A percentile compares a stretch with the other conserved stretches of the same genome.
phyloP scores from a whole-genome alignment of 2,888 invertebrate genomes.

The Boloria euphrosyne region DNA sequence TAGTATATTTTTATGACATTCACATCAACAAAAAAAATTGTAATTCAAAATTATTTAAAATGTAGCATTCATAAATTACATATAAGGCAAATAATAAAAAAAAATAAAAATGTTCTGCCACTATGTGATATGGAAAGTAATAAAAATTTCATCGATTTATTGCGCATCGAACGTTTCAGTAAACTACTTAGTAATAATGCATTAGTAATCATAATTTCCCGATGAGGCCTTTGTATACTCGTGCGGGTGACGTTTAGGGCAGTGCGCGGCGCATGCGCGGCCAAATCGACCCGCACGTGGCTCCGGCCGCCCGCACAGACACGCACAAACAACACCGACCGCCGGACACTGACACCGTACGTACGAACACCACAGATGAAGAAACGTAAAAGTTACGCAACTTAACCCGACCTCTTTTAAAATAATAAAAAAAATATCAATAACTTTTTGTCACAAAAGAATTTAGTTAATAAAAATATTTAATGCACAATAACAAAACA shows the following conservation, averaged over 20 bases:
- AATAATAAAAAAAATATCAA: neutral
- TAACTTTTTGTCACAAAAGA: neutral
- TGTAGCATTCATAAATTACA: too few relatives aligned
- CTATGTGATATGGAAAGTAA: neutral
- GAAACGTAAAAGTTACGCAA: slow-evolving; percentile 27
- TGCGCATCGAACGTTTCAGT: neutral
- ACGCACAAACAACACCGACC: slow-evolving; percentile 46
- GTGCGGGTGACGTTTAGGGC: slow-evolving; percentile 54
- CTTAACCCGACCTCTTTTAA: slow-evolving; percentile 4
- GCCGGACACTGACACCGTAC: slow-evolving; percentile 43
- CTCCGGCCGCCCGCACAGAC: slow-evolving; percentile 41
- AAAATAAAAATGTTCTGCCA: too few relatives aligned
- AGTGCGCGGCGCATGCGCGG: slow-evolving; percentile 61
- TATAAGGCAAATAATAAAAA: too few relatives aligned
- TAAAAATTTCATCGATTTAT: neutral
- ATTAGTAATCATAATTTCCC: slow-evolving; percentile 32
- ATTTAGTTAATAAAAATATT: slow-evolving; percentile 8
- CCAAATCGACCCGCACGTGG: slow-evolving; percentile 74
- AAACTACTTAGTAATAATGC: slow-evolving; percentile 13
- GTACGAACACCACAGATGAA: slow-evolving; percentile 16
- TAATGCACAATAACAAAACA: slow-evolving; percentile 25
- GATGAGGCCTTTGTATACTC: slow-evolving; percentile 34
- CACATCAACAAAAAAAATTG: too few relatives aligned
- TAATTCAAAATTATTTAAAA: too few relatives aligned
- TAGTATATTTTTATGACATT: too few relatives aligned